Base-by-base conservation (phyloP, 2,888 invertebrate genomes). In the Torymus aiolomorphi region DNA sequence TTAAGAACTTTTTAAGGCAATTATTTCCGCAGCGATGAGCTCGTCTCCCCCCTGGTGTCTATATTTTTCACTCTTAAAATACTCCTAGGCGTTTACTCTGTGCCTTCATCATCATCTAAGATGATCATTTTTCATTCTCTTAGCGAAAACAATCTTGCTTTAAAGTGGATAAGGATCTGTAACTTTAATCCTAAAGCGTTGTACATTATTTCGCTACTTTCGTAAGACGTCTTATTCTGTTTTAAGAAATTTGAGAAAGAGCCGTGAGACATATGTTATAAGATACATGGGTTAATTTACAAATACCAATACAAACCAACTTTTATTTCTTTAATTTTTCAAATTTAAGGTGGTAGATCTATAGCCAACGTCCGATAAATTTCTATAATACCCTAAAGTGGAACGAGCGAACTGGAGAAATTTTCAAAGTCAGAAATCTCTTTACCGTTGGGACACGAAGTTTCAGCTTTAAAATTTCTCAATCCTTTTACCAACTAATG, bases 1-100 rank as follows among this genome's bases (percentile, higher is more conserved):
- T 69, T 56, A 31, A 20, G 52, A 66, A 66, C 20, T 66, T 66
- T 66, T 66, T 66, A 66, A 66, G 20, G 52, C 10, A 66, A 66
- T 66, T 66, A 66, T 66, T 66, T n/a, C 16, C 52, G 24, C 24
- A 61, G 61, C 61, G 24, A 65, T 49, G 65, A 65, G 18, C 18
- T 16, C 4, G 49, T 5, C 5, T 24, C 31, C 31, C 5, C 2
- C 31, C 31, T 4, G 31, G 31, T 31, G 31, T 65, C 51, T 13
- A 51, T 18, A 51, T 49, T 65, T 31, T 65, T 51, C 18, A 65
- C 51, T 2, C 16, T 65, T 51, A n/a, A 65, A 31, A 65, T 16
- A 65, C 11, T 24, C 11, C 20, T 11, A 13, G 31, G 2, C 31
- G 31, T 31, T 31, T 31, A 31, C 31, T 31, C 31, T 31, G 31